phyloP scores from a whole-genome alignment of 2,797 vertebrate genomes.

The Notamacropus eugenii region DNA sequence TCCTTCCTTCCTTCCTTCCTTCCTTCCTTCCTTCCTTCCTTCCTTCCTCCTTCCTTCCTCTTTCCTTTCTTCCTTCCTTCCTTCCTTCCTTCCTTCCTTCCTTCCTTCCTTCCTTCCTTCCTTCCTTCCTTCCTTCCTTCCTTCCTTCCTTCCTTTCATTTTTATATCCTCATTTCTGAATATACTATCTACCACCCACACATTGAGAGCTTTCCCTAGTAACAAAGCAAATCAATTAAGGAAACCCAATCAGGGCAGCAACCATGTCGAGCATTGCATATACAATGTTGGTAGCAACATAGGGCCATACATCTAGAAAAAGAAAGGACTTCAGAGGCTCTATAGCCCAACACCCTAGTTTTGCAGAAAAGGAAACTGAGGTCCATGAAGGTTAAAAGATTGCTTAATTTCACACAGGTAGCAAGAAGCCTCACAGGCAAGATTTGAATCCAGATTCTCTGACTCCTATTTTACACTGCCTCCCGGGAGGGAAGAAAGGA shows the following conservation, averaged over 20 bases:
- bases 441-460: background rate
- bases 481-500: background rate
- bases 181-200: background rate
- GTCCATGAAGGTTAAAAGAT: background rate
- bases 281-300: background rate
- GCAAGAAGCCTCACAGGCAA: background rate
- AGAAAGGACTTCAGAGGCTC: background rate
- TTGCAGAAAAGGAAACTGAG: background rate
- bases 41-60: background rate
- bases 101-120: too few relatives aligned
- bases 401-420: background rate
- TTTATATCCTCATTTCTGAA: background rate
- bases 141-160: background rate
- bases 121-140: too few relatives aligned
- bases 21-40: too few relatives aligned
- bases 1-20: too few relatives aligned
- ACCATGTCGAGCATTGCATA: background rate
- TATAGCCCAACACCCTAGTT: background rate
- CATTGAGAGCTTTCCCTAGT: background rate
- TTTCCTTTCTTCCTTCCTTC: too few relatives aligned
- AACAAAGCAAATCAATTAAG: background rate
- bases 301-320: background rate
- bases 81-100: too few relatives aligned
- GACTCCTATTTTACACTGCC: background rate
- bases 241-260: background rate